Conservation (phyloP, 1,140 invertebrate genomes). For the Orchestia grillus region DNA sequence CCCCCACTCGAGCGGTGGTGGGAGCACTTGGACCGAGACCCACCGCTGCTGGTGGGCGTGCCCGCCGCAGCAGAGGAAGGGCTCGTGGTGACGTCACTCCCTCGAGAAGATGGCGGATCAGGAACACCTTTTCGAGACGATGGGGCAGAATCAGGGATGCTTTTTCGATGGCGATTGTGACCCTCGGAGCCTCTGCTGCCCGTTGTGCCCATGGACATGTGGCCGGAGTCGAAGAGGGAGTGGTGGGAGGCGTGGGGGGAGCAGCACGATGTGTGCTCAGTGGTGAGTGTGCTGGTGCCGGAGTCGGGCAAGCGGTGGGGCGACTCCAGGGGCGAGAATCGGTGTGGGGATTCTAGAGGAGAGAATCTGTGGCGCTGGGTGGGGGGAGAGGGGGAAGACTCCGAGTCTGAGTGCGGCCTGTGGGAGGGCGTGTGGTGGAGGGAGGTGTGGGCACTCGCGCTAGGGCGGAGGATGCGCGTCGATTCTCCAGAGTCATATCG, state of each 20-base stretch:
- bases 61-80: slow-evolving; percentile 57
- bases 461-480: slow-evolving; percentile 53
- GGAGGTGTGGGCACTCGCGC: slow-evolving; percentile 65
- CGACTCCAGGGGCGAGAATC: slow-evolving; percentile 64
- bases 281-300: slow-evolving; percentile 67
- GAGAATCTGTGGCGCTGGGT: slow-evolving; percentile 65
- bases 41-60: slow-evolving; percentile 57
- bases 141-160: neutral
- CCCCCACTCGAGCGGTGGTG: slow-evolving; percentile 29
- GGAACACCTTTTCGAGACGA: slow-evolving; percentile 25
- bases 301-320: slow-evolving; percentile 64
- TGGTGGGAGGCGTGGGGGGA: slow-evolving; percentile 69
- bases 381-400: slow-evolving; percentile 68
- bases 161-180: slow-evolving; percentile 12
- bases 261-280: slow-evolving; percentile 64
- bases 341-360: slow-evolving; percentile 45
- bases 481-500: slow-evolving; percentile 4
- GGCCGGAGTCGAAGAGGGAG: slow-evolving; percentile 69
- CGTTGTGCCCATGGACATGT: slow-evolving; percentile 68
- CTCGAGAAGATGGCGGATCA: neutral
- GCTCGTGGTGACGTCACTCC: slow-evolving; percentile 41
- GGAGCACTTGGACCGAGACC: slow-evolving; percentile 60
- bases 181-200: slow-evolving; percentile 69
- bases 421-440: slow-evolving; percentile 61
- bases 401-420: slow-evolving; percentile 63